phyloP scores from a whole-genome alignment of 2,888 invertebrate genomes.

The Antheraea assamensis region DNA sequence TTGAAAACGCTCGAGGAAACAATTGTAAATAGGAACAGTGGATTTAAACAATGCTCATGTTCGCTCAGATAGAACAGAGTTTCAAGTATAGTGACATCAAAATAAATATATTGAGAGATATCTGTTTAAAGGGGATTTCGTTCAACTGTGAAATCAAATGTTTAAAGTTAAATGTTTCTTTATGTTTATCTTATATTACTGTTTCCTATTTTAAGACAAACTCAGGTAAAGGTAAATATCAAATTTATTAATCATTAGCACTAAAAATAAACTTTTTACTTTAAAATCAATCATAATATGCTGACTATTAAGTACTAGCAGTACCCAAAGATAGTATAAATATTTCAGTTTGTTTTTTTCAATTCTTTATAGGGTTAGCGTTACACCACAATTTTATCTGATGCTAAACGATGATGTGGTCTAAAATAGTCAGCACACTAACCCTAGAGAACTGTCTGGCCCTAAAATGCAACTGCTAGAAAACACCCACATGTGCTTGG shows the following conservation, averaged over 20 bases:
- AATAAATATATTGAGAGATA: constrained; percentile 24
- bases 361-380: too few species aligned
- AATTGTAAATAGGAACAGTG: constrained; percentile 66
- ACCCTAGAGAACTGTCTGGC: too few species aligned
- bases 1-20: constrained; percentile 67
- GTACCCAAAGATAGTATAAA: too few species aligned
- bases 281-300: too few species aligned
- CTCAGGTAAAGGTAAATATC: background rate
- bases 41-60: constrained; percentile 47
- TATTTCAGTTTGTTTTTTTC: too few species aligned
- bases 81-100: constrained; percentile 20
- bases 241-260: background rate
- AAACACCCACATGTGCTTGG: too few species aligned
- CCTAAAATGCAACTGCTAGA: too few species aligned
- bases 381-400: too few species aligned
- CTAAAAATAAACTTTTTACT: background rate
- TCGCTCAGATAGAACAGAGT: constrained; percentile 30
- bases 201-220: background rate
- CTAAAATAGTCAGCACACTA: too few species aligned
- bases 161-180: constrained; percentile 12
- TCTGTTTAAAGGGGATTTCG: constrained; percentile 8
- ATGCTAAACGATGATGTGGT: too few species aligned
- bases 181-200: background rate
- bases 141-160: constrained; percentile 4
- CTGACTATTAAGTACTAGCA: too few species aligned